Base-by-base conservation (phyloP, 1,140 invertebrate species). In the Sarcophaga peregrina region DNA sequence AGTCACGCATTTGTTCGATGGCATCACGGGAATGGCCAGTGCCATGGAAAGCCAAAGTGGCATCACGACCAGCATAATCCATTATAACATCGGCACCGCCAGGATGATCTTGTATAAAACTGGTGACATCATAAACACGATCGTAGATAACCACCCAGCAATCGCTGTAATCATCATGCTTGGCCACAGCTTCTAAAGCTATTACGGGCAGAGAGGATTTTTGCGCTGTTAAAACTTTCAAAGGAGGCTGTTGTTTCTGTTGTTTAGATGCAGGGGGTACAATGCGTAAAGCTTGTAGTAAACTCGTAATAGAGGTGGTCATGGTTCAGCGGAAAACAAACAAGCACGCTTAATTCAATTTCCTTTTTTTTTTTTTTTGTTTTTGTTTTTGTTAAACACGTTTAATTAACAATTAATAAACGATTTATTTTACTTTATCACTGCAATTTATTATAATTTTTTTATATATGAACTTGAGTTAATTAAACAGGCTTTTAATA, bases 31-130 rank as follows among this genome's bases (percentile, higher is more conserved):
- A 94, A 85, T 97, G 96, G 0, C 96, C 96, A 0, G 94, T 94
- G 20, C 96, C 94, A 37, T 95, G 91, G 90, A 98, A 97, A 0
- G 96, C 94, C 0, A 96, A 91, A 3, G 96, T 97, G 0, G 96
- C 96, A 89, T 98, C 97, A 7, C 94, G 92, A 1, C 97, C 97
- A 0, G 96, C 96, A 87, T 97, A 93, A 86, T 98, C 97, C 84
- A 97, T 86, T 54, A 98, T 92, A 1, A 98, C 92, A 46, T 98
- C 96, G 3, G 93, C 92, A 5, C 97, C 97, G 47, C 97, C 97
- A 0, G 97, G 96, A 91, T 98, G 97, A 92, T 93, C 92, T 83
- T 93, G 91, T n/a, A 96, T 85, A 85, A 96, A 95, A 6, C 92
- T 91, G 0, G 95, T 95, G 45, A 95, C 93, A 84, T 96, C 93